A percentile compares a stretch with the other conserved stretches of the same genome.
Conservation (phyloP, 2,797 vertebrate genomes). For the Onychomys leucogaster region DNA sequence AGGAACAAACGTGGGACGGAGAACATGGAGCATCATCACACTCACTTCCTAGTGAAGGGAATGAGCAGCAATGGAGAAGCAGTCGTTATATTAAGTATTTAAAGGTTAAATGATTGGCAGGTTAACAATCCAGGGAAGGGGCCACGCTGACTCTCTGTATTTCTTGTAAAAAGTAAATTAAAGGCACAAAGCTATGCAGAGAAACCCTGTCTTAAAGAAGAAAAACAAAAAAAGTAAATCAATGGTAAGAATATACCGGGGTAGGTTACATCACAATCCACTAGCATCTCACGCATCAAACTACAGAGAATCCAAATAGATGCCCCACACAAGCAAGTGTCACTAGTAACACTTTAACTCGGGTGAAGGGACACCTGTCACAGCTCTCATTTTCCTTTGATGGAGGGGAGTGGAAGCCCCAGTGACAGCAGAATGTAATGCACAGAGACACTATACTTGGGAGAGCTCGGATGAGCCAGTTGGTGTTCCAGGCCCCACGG, state of each 20-base stretch:
- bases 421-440: not conserved
- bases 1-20: not conserved
- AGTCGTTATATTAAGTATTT: not conserved
- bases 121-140: not conserved
- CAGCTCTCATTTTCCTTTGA: not conserved
- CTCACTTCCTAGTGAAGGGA: not conserved
- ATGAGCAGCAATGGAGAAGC: not conserved
- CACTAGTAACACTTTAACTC: not conserved
- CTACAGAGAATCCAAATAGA: not conserved
- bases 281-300: not conserved
- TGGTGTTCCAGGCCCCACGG: not conserved
- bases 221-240: conserved; percentile 8
- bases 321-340: not conserved
- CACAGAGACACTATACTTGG: not conserved
- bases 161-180: not conserved
- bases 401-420: not conserved
- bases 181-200: too few species aligned
- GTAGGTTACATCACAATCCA: not conserved
- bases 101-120: not conserved
- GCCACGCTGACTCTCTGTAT: not conserved
- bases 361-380: not conserved
- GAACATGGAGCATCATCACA: not conserved
- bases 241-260: not conserved
- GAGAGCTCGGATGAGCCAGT: not conserved
- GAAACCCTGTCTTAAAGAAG: too few species aligned